Conservation (phyloP, 2,113 vertebrate species). For the Leptosomus discolor region DNA sequence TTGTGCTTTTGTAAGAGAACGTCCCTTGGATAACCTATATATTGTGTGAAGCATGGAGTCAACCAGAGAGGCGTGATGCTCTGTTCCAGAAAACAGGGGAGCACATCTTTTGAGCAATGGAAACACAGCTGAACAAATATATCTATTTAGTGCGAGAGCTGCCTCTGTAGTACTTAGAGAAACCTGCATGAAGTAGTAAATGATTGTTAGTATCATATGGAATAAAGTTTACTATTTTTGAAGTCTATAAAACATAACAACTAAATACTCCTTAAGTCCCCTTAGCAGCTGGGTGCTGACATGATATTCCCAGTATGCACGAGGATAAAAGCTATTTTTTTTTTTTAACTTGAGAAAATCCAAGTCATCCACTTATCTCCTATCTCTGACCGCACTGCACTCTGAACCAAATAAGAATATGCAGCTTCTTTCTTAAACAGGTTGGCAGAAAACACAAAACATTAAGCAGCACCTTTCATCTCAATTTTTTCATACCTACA, state of each 20-base stretch:
- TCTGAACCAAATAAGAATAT: not conserved
- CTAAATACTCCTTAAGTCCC: not conserved
- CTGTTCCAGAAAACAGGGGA: conserved; percentile 91
- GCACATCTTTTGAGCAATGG: conserved; percentile 93
- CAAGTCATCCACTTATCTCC: not conserved
- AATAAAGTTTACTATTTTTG: not conserved
- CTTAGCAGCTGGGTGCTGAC: not conserved
- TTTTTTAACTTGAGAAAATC: not conserved
- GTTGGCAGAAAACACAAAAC: not conserved
- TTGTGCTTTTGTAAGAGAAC: conserved; percentile 96
- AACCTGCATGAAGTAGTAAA: conserved; percentile 75
- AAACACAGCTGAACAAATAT: conserved; percentile 91
- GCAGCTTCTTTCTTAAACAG: not conserved
- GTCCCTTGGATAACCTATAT: conserved; percentile 94
- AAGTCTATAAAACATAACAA: not conserved
- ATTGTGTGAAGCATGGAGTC: conserved; percentile 95
- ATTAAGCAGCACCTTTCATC: not conserved
- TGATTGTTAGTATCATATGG: not conserved
- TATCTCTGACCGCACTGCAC: not conserved
- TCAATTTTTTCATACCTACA: not conserved
- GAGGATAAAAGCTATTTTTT: not conserved
- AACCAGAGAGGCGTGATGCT: conserved; percentile 88
- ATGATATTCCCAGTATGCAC: not conserved
- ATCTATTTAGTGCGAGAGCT: conserved; percentile 93
- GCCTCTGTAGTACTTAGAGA: conserved; percentile 92